Conservation (phyloP, 1,140 invertebrate genomes). For the Aphis gossypii region DNA sequence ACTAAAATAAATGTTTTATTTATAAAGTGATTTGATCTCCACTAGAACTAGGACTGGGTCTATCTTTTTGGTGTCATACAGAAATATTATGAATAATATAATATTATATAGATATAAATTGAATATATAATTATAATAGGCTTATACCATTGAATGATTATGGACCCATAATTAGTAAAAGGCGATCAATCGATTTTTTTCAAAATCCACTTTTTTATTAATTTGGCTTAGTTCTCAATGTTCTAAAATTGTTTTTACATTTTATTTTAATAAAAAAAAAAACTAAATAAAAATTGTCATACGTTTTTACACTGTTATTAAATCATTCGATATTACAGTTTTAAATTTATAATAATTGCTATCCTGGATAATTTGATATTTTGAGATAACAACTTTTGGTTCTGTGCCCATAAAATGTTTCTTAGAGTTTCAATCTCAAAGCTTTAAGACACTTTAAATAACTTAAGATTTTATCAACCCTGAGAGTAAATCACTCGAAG, state of each 20-base stretch:
- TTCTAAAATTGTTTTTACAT: not conserved
- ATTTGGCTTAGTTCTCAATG: too few relatives aligned
- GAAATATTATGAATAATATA: too few relatives aligned
- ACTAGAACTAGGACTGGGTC: too few relatives aligned
- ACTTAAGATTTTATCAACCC: not conserved
- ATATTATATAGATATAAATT: too few relatives aligned
- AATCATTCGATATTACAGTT: not conserved
- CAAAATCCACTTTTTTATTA: not conserved
- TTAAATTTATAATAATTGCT: not conserved
- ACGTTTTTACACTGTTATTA: not conserved
- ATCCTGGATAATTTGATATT: not conserved
- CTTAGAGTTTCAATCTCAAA: not conserved
- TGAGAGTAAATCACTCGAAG: not conserved
- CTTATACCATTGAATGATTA: too few relatives aligned
- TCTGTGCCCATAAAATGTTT: not conserved
- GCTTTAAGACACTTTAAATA: not conserved
- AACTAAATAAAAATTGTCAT: not conserved
- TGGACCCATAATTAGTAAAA: too few relatives aligned
- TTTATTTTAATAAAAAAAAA: not conserved
- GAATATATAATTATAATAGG: too few relatives aligned
- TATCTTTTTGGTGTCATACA: too few relatives aligned
- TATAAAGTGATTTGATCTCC: too few relatives aligned
- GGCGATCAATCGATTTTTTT: too few relatives aligned
- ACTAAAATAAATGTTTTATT: too few relatives aligned
- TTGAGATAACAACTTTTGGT: not conserved